Percentiles rank a stretch among this genome's conserved stretches.
Conservation (phyloP, 1,140 invertebrate genomes). For the Sycobia sp. region DNA sequence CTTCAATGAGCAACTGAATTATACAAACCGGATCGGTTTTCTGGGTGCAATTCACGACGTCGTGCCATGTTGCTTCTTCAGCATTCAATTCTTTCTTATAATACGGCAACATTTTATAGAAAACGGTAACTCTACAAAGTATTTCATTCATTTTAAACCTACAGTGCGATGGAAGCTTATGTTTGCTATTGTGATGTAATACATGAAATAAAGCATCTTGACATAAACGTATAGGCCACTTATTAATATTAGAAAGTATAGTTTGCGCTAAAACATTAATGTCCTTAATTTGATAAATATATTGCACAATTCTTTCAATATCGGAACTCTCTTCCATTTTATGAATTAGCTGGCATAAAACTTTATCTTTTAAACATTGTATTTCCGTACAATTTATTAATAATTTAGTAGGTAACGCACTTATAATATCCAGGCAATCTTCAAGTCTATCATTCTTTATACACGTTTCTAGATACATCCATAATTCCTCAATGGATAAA, state of each 20-base stretch:
- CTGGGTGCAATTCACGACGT: conserved; percentile 55
- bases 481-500: conserved; percentile 43
- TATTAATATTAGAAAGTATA: conserved; percentile 44
- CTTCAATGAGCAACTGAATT: conserved; percentile 49
- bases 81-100: conserved; percentile 41
- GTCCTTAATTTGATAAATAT: conserved; percentile 52
- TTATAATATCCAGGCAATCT: conserved; percentile 46
- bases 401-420: conserved; percentile 43
- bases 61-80: conserved; percentile 55
- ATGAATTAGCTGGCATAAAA: conserved; percentile 60
- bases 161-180: conserved; percentile 53
- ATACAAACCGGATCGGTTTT: conserved; percentile 48
- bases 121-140: conserved; percentile 54
- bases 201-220: conserved; percentile 44
- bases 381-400: conserved; percentile 45
- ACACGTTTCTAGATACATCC: conserved; percentile 44
- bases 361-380: conserved; percentile 58
- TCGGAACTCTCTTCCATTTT: conserved; percentile 37
- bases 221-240: conserved; percentile 50
- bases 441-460: conserved; percentile 39
- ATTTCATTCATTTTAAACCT: conserved; percentile 53
- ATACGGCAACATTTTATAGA: conserved; percentile 57
- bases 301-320: conserved; percentile 35
- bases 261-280: conserved; percentile 45
- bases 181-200: conserved; percentile 43